Conservation (phyloP, 1,140 invertebrate genomes). For the Ooceraea biroi region DNA sequence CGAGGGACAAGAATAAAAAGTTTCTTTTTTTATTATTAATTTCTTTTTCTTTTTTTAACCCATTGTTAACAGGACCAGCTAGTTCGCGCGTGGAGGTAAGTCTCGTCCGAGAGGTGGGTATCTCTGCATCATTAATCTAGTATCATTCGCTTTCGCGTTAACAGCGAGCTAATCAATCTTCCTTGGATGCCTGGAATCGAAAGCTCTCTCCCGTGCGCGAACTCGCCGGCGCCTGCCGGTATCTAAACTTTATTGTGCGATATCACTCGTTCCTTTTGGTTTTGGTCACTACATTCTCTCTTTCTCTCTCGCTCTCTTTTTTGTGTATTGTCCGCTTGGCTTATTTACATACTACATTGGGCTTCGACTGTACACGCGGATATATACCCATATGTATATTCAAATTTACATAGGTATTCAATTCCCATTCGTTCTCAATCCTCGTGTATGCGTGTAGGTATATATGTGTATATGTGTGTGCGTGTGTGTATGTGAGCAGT, state of each 20-base stretch:
- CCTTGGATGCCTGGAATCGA: constrained; percentile 1
- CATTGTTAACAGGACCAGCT: constrained; percentile 14
- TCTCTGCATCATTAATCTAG: constrained; percentile 14
- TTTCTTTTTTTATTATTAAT: constrained; percentile 24
- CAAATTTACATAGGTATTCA: constrained; percentile 45
- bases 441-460: neutral
- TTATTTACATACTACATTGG: constrained; percentile 54
- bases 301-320: constrained; percentile 1
- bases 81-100: constrained; percentile 18
- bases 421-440: constrained; percentile 13
- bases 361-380: constrained; percentile 39
- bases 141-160: constrained; percentile 23
- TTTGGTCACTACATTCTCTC: constrained; percentile 5
- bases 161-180: constrained; percentile 32
- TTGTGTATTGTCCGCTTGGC: constrained; percentile 39
- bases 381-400: constrained; percentile 36
- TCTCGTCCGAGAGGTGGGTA: constrained; percentile 18
- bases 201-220: constrained; percentile 34
- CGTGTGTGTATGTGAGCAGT: neutral
- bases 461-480: neutral
- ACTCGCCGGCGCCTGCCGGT: neutral
- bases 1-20: neutral
- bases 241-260: constrained; percentile 6
- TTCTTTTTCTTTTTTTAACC: neutral
- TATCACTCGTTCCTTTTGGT: neutral